Evolutionary conservation across 2,797 vertebrate species (phyloP), one percentile per base, ranked within the genome.

Genomic region (Clarias pachynema): DNA sequence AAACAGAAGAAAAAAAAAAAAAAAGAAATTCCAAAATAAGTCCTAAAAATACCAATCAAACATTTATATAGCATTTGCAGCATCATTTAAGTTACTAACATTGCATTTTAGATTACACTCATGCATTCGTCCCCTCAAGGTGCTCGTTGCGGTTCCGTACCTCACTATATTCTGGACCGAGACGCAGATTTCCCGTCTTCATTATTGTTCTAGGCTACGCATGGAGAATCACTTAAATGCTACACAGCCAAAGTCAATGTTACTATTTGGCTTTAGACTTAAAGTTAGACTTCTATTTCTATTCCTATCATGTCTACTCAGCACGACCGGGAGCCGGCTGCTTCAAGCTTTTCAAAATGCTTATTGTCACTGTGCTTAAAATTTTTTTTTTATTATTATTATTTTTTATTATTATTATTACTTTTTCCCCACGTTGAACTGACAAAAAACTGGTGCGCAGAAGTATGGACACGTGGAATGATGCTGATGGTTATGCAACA

Each of bases 251-350:
- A 78, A 37, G 26, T 56, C 79, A 80, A 66, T 80, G 79, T 80
- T 80, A 31, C 18, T 65, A 29, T n/a, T 66, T 79, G 78, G 60
- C 78, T 79, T 60, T 79, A n/a, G 34, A 63, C 9, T 1, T 78
- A 34, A 60, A 60, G 56, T 75, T 16, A 49, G 49, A 70, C 4
- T 0, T 74, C 73, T 56, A 34, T 34, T 75, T 26, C 44, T 75
- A 14, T 77, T 10, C 4, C 31, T 79, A 2, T 60, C 37, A 3
- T 62, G 57, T 62, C 10, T 79, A 79, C 31, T 79, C 56, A 59
- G 29, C 2, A 4, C 57, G 73, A 53, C 22, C 74, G 24, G 26
- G 10, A 31, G 6, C n/a, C n/a, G 26, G 29, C 29, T 77, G 59
- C 56, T 34, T 34, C 22, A 59, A 12, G 10, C 56, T 78, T 37